Conservation (phyloP, 2,888 invertebrate species). For the Danaus chrysippus region DNA sequence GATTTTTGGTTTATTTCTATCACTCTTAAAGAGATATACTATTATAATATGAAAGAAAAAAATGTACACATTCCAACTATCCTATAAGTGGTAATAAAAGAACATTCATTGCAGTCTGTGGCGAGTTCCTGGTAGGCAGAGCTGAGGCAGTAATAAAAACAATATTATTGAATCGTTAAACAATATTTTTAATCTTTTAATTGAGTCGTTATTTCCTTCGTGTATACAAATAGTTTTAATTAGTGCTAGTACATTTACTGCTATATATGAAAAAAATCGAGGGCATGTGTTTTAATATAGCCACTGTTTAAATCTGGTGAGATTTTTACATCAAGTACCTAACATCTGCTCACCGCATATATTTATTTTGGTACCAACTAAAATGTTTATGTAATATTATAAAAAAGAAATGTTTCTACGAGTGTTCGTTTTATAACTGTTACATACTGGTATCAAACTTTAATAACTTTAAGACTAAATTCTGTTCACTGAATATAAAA, state of each 20-base stretch:
- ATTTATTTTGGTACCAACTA: neutral
- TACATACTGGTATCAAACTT: no score
- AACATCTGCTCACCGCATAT: neutral
- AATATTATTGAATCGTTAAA: constrained; percentile 35
- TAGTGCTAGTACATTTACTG: neutral
- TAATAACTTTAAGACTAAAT: no score
- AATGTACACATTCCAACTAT: neutral
- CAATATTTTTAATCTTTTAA: constrained; percentile 46
- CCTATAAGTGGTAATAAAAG: constrained; percentile 19
- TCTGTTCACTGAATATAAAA: no score
- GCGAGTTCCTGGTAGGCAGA: constrained; percentile 29
- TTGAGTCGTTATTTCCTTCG: constrained; percentile 40
- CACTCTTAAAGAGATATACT: no score
- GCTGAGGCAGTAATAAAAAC: constrained; percentile 24
- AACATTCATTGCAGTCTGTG: constrained; percentile 12
- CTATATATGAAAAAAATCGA: neutral
- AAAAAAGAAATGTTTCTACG: no score
- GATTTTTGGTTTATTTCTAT: no score
- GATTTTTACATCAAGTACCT: neutral
- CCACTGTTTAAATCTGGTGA: neutral
- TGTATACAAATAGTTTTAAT: constrained; percentile 20
- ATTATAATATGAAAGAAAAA: no score
- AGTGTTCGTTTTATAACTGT: no score
- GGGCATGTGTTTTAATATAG: constrained; percentile 4
- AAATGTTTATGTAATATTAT: neutral